Base-by-base conservation (phyloP, 2,888 invertebrate genomes). In the Tortrix viridana region DNA sequence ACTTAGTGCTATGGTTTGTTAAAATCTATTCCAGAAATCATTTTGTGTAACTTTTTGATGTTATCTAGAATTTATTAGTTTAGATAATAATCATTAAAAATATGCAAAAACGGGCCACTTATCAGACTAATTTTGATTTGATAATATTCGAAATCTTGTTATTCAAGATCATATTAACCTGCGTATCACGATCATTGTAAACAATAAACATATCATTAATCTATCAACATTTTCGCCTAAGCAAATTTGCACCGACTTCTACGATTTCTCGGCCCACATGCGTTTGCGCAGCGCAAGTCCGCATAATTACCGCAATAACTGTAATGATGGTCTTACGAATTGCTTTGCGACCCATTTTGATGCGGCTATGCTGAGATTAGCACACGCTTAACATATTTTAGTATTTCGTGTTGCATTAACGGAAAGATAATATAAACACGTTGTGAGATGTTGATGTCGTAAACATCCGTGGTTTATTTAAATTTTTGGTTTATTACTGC, bases 261-360 rank as follows among this genome's bases (percentile, higher is more conserved):
- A 78, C 79, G 86, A 86, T 89, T 88, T 88, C 88, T 85, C 84
- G 85, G 76, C 83, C 85, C 82, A 86, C 76, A 79, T 87, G 82
- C 73, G 79, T 77, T 79, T 73, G 71, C 73, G 32, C 71, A 70
- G 68, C 67, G 70, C 76, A 73, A 73, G 69, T 74, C 67, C 68
- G 67, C 54, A 73, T 70, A 70, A 54, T 50, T 56, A 62, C 57
- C 41, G 52, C 52, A 52, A 57, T 52, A 38, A 62, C 53, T 47
- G 23, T 55, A 48, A 63, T 65, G 53, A 57, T 50, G 61, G 43
- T 60, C 49, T 32, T 53, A 59, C 57, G 47, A 58, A 58, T 60
- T 26, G 53, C 58, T n/a, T 52, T 67, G 65, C 55, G 68, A 66
- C 67, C 62, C 50, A 57, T 52, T 57, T 52, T 38, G 49, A 44